Conservation (phyloP, 1,140 invertebrate genomes). For the Micrasema minimum region DNA sequence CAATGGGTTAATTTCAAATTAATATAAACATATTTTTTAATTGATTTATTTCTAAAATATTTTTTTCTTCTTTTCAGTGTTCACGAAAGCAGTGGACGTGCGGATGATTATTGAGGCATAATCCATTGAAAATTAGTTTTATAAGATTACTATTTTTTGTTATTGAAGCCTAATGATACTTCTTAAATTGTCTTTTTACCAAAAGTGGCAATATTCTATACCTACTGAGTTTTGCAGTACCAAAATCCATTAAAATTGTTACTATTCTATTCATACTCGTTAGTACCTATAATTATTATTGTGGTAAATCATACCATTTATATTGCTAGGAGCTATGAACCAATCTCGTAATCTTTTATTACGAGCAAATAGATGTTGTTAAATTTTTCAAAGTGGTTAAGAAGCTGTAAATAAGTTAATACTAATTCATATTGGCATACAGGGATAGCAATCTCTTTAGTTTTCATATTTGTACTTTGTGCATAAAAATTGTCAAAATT, state of each 20-base stretch:
- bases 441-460: conserved; percentile 18
- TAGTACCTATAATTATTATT: not conserved
- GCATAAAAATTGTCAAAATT: no score
- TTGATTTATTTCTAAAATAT: not conserved
- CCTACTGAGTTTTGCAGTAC: not conserved
- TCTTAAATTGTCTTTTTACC: not conserved
- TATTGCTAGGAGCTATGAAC: conserved; percentile 8
- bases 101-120: conserved; percentile 49
- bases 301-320: not conserved
- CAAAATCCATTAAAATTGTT: conserved; percentile 6
- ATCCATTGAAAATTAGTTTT: not conserved
- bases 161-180: conserved; percentile 26
- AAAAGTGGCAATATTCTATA: not conserved
- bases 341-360: conserved; percentile 2
- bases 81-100: conserved; percentile 63
- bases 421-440: conserved; percentile 31
- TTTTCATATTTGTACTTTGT: no score
- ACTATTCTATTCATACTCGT: not conserved
- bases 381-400: conserved; percentile 19
- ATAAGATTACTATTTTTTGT: conserved; percentile 29
- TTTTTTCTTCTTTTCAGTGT: conserved; percentile 62
- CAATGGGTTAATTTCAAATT: no score
- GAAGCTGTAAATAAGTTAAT: conserved; percentile 42
- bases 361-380: conserved; percentile 15
- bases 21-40: no score